Percentiles rank a stretch among this genome's conserved stretches.
Evolutionary conservation across 2,888 invertebrate genomes (phyloP).

Genomic region (Drosophila prolongata): DNA sequence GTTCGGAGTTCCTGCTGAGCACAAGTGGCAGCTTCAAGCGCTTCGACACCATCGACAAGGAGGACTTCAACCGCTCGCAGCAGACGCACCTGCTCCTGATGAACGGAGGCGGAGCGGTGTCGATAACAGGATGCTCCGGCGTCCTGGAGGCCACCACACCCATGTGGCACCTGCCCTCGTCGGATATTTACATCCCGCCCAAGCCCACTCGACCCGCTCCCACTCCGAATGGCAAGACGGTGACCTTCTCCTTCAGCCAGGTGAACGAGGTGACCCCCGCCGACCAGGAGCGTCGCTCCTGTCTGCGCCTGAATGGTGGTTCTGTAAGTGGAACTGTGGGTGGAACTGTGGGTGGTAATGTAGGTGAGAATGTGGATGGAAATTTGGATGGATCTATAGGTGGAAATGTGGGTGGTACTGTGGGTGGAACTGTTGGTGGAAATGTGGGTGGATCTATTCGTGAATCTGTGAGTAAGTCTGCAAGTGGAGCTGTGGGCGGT

Average conservation of each 20-base stretch:
- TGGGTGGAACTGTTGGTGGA: no score
- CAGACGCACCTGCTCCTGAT: constrained; percentile 46
- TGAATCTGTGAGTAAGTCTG: not conserved
- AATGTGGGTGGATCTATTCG: no score
- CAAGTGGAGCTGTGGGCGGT: not conserved
- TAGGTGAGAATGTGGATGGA: no score
- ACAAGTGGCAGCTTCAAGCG: constrained; percentile 88
- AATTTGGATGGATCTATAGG: no score
- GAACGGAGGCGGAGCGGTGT: constrained; percentile 15
- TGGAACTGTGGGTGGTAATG: not conserved
- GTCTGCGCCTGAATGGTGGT: constrained; percentile 37
- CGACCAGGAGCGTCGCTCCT: constrained; percentile 58
- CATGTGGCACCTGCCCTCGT: constrained; percentile 83
- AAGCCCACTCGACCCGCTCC: constrained; percentile 88
- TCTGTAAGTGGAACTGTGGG: not conserved
- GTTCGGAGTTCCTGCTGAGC: constrained; percentile 87
- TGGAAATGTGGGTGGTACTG: no score
- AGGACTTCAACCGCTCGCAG: constrained; percentile 82
- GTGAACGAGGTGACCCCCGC: constrained; percentile 46
- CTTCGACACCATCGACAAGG: constrained; percentile 88
- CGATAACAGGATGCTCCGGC: not conserved
- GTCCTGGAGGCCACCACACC: constrained; percentile 71
- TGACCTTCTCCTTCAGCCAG: constrained; percentile 75
- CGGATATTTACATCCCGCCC: constrained; percentile 86
- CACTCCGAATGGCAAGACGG: constrained; percentile 83